Percentiles rank a stretch among this genome's conserved stretches.
Evolutionary conservation across 2,888 invertebrate genomes (phyloP).

Genomic region (Pyralis farinalis): DNA sequence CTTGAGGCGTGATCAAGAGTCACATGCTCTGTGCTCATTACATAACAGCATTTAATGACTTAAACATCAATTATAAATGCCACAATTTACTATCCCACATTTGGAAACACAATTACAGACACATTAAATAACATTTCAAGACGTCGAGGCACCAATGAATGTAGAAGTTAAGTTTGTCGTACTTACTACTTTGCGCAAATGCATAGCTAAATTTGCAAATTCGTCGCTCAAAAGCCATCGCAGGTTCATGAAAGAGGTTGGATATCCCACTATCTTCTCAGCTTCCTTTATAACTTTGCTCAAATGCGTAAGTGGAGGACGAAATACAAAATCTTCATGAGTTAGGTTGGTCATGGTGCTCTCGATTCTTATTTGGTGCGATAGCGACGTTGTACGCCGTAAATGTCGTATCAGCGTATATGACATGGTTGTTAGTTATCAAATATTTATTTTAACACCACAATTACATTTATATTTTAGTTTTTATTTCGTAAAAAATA

Average conservation of each 20-base stretch:
- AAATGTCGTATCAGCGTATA: constrained; percentile 63
- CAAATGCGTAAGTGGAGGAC: constrained; percentile 67
- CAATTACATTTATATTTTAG: constrained; percentile 38
- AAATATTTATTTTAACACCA: constrained; percentile 18
- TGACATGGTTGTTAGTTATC: constrained; percentile 45
- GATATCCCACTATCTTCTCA: constrained; percentile 77
- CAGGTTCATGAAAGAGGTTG: constrained; percentile 82
- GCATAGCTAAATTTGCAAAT: constrained; percentile 81
- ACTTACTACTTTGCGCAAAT: constrained; percentile 75
- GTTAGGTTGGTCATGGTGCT: constrained; percentile 64
- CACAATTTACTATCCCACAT: neutral
- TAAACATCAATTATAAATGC: constrained; percentile 1
- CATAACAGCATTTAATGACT: constrained; percentile 5
- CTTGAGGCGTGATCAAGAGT: constrained; percentile 22
- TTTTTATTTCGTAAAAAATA: constrained; percentile 13
- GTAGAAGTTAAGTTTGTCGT: constrained; percentile 5
- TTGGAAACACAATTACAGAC: neutral
- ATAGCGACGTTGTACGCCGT: constrained; percentile 52
- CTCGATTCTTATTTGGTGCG: constrained; percentile 58
- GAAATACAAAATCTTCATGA: constrained; percentile 66
- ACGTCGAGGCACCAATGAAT: neutral
- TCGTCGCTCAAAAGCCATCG: constrained; percentile 83
- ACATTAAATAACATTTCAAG: constrained; percentile 1
- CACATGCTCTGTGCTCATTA: constrained; percentile 20
- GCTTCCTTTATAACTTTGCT: constrained; percentile 72